Percentiles rank a stretch among this genome's conserved stretches.
Conservation (phyloP, 2,888 invertebrate genomes). For the Pseudococcus longispinus region DNA sequence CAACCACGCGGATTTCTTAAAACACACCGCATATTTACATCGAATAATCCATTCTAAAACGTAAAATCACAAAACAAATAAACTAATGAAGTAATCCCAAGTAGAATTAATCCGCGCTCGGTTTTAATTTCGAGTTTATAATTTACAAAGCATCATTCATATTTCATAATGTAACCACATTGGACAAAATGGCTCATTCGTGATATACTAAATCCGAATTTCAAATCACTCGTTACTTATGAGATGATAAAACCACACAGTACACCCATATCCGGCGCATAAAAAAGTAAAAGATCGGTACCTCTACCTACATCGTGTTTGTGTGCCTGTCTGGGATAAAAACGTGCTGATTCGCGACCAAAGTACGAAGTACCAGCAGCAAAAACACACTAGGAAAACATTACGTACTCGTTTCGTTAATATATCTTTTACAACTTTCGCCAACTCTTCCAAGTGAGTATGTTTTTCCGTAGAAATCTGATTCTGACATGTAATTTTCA, state of each 20-base stretch:
- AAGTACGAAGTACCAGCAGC: background rate
- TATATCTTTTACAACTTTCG: background rate
- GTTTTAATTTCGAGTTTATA: background rate
- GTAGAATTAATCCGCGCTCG: background rate
- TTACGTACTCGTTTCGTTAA: background rate
- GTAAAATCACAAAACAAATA: background rate
- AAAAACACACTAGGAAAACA: background rate
- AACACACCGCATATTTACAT: too few relatives aligned
- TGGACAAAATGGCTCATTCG: too few relatives aligned
- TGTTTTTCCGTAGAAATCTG: background rate
- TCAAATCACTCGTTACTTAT: background rate
- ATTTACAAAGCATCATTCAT: background rate
- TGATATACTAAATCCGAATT: background rate
- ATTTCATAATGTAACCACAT: background rate
- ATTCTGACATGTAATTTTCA: conserved; percentile 13
- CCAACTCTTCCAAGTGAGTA: background rate
- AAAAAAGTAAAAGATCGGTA: background rate
- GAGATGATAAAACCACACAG: background rate
- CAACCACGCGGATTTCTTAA: too few relatives aligned
- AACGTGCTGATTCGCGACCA: background rate
- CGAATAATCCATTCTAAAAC: too few relatives aligned
- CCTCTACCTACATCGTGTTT: too few relatives aligned
- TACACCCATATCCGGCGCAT: background rate
- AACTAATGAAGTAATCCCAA: too few relatives aligned
- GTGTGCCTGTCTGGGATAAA: too few relatives aligned